Evolutionary conservation across 2,797 vertebrate species (phyloP), one percentile per base, ranked within the genome.

Genomic region (Scomberomorus guttatus): DNA sequence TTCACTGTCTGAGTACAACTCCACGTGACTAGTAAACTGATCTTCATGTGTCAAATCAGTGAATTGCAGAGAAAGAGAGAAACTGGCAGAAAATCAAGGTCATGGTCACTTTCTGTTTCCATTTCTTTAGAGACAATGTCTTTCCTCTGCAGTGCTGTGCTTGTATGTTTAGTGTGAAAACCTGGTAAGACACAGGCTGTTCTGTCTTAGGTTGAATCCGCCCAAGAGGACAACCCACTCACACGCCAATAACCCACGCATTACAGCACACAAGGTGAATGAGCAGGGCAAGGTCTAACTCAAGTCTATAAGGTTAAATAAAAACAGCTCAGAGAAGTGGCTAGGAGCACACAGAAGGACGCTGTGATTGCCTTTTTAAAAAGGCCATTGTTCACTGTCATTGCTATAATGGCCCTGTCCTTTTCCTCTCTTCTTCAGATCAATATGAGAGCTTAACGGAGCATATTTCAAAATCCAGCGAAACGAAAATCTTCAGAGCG

Each of bases 401-500:
- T 13, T 57, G 51, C 56, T 50, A 10, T 29, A 42, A 22, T 3
- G 24, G 14, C 69, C 3, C 4, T 32, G 76, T 69, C 70, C 50
- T 72, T 61, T 63, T 63, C 54, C 42, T 48, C 64, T 52, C 27
- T 32, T 51, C 42, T 65, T 55, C 32, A 50, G 78, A 87, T 90
- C 90, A 73, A 90, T 87, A 80, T 2, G 5, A 48, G 71, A 64
- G 78, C 71, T 85, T 69, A 63, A 68, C 67, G 7, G 70, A 75
- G 73, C 75, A 51, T 18, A 52, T 71, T 83, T 84, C 46, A 66
- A 72, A 81, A 77, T 42, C 79, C 78, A n/a, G 63, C n/a, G 0
- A 9, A 51, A 59, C 29, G 24, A 75, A 73, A 68, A 72, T 56
- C 72, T 51, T 84, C 62, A 42, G 48, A 48, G 61, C 25, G 11